Base-by-base conservation (phyloP, 1,140 invertebrate species). In the Pseudachorutes palmiensis region DNA sequence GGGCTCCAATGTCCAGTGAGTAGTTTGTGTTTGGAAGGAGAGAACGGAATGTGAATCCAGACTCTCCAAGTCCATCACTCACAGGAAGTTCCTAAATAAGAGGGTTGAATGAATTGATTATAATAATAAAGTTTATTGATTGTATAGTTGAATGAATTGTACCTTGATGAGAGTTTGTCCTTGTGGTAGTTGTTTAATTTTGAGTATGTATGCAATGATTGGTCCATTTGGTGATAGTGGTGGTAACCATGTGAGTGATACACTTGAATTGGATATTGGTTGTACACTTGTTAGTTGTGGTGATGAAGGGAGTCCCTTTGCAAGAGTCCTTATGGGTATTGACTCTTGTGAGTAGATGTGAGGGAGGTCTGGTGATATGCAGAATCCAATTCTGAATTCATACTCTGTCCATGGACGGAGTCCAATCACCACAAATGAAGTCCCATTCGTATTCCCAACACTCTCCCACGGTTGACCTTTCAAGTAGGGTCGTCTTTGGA, bases 331-430 rank as follows among this genome's bases (percentile, higher is more conserved):
- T 74, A 94, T 93, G 19, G 88, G 85, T 0, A 88, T 84, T 70
- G 90, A 92, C 24, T 88, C 84, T 9, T 84, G 83, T 0, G 92
- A 93, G 64, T 88, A 86, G 1, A 92, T 82, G 0, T 88, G 85
- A 64, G 90, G 86, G 0, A 84, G 82, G 70, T 83, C 31, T 80
- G 82, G 70, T 22, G 85, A 86, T 49, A 89, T 78, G 70, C 88
- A 81, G 75, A 88, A 80, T 55, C 86, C 85, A 67, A 91, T 84
- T 67, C 92, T 86, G 82, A 97, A 92, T 91, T 94, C 83, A 76
- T 94, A 95, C 76, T 90, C 92, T 0, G 91, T 91, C 75, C 91
- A 95, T 0, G 92, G 91, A 59, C 88, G 85, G 3, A 95, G 81
- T 70, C 87, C 84, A 57, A 88, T 83, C 0, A 94, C 83, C 16